phyloP scores from a whole-genome alignment of 2,888 invertebrate genomes.

The Phymatocera aterrima region DNA sequence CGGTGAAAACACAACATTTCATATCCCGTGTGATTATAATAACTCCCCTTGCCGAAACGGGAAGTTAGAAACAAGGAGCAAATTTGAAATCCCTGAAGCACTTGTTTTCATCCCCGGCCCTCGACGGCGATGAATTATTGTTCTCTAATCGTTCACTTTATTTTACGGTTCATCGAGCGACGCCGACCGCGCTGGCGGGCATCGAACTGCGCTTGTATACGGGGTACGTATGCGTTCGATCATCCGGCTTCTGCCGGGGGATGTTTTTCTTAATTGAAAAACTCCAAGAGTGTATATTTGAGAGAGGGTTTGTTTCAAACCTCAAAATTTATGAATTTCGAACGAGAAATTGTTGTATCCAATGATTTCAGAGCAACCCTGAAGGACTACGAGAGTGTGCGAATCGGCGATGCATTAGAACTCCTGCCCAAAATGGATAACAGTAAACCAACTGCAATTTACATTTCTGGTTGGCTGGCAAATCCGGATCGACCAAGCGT shows the following conservation, averaged over 20 bases:
- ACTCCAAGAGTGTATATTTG: too few relatives aligned
- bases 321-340: too few relatives aligned
- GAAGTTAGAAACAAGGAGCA: too few relatives aligned
- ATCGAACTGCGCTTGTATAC: not conserved
- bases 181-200: not conserved
- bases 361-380: not conserved
- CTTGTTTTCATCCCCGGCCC: too few relatives aligned
- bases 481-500: conserved; percentile 13
- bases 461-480: not conserved
- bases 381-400: not conserved
- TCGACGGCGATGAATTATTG: too few relatives aligned
- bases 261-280: not conserved
- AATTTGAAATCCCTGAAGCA: too few relatives aligned
- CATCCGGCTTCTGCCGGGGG: not conserved
- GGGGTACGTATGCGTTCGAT: not conserved
- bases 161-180: not conserved
- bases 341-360: too few relatives aligned
- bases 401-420: not conserved
- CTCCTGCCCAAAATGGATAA: not conserved
- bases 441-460: not conserved
- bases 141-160: not conserved
- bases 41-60: too few relatives aligned
- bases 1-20: too few relatives aligned
- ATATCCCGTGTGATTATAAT: too few relatives aligned
- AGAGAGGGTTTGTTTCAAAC: too few relatives aligned